Evolutionary conservation across 53 echinoderm and acorn worm genomes (phyloP).

Genomic region (Antedon mediterranea): DNA sequence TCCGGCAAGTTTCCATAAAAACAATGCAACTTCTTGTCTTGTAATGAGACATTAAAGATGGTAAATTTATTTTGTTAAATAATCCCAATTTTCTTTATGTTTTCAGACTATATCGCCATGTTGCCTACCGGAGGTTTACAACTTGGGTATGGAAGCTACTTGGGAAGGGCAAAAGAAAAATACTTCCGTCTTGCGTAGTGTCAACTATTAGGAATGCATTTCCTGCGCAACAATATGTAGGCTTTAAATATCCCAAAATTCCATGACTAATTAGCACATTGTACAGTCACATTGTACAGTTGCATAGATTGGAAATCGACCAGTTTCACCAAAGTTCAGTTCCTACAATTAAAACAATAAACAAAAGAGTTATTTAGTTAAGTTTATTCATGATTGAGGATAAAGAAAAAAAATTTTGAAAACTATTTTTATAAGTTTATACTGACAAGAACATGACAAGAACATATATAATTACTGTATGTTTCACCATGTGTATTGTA

Average conservation of each 20-base stretch:
- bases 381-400: too few relatives aligned
- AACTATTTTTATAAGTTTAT: too few relatives aligned
- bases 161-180: background rate
- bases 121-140: background rate
- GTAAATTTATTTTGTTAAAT: background rate
- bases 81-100: background rate
- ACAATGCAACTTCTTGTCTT: background rate
- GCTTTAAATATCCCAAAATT: background rate
- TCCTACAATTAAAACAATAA: too few relatives aligned
- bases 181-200: background rate
- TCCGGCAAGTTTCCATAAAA: background rate
- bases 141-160: background rate
- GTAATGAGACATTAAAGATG: background rate
- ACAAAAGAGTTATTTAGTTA: too few relatives aligned
- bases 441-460: too few relatives aligned
- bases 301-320: too few relatives aligned
- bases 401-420: too few relatives aligned
- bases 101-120: background rate
- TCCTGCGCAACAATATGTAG: background rate
- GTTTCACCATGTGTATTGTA: too few relatives aligned
- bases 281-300: too few relatives aligned
- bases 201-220: background rate
- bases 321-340: too few relatives aligned
- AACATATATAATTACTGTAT: too few relatives aligned
- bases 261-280: too few relatives aligned